Conservation (phyloP, 1,140 invertebrate genomes). For the Vanessa atalanta region DNA sequence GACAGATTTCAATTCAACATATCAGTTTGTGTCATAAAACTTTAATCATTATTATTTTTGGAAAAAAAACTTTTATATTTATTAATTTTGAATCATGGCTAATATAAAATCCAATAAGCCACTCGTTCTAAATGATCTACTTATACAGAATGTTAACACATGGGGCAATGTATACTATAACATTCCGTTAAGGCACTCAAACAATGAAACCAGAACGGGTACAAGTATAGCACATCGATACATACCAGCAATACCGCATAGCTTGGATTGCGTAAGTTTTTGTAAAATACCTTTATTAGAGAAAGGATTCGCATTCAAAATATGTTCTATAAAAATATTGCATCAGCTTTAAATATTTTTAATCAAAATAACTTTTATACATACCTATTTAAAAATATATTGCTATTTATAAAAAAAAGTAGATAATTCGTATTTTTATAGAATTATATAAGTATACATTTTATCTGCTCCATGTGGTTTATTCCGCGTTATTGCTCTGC, state of each 20-base stretch:
- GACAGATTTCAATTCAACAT: not conserved
- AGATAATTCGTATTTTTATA: no score
- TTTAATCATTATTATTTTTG: slow-evolving; percentile 19
- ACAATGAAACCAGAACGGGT: slow-evolving; percentile 67
- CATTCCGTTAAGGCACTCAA: slow-evolving; percentile 67
- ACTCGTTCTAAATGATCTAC: slow-evolving; percentile 57
- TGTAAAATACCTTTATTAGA: not conserved
- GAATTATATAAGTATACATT: no score
- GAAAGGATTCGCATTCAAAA: no score
- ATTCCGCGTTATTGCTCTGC: no score
- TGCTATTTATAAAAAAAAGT: no score
- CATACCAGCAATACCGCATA: slow-evolving; percentile 68
- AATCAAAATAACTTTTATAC: no score
- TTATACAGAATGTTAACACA: slow-evolving; percentile 72
- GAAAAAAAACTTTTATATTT: slow-evolving; percentile 18
- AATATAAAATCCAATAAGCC: slow-evolving; percentile 47
- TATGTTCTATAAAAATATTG: no score
- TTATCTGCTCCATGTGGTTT: no score
- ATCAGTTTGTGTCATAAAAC: not conserved
- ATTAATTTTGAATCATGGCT: slow-evolving; percentile 31
- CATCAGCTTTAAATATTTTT: no score
- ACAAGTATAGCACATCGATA: slow-evolving; percentile 64
- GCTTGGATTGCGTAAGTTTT: slow-evolving; percentile 66
- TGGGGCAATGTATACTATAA: slow-evolving; percentile 78
- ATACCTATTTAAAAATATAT: no score